A percentile compares a stretch with the other conserved stretches of the same genome.
phyloP scores from a whole-genome alignment of 2,113 vertebrate species.

The Ptyas mucosa region DNA sequence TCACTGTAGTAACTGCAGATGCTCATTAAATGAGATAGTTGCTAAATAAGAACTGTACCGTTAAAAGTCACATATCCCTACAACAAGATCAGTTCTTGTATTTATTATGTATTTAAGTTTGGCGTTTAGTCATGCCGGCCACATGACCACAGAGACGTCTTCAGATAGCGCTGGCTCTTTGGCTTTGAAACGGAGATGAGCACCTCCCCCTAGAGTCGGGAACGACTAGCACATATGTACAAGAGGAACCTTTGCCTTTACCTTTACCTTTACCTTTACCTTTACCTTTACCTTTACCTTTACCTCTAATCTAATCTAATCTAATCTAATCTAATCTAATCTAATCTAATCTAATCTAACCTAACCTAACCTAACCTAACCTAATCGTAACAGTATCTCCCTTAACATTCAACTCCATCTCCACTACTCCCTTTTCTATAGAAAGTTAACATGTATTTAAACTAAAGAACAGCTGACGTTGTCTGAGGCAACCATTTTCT shows the following conservation, averaged over 20 bases:
- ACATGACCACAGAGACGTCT: too few species aligned
- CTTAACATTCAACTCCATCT: background rate
- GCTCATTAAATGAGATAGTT: background rate
- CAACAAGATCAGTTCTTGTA: background rate
- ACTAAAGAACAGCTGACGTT: slow-evolving; percentile 34
- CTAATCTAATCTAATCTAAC: too few species aligned
- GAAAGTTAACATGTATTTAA: slow-evolving; percentile 30
- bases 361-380: background rate
- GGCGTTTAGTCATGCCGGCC: too few species aligned
- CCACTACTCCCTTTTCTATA: background rate
- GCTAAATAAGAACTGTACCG: background rate
- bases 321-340: too few species aligned
- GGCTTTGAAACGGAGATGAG: too few species aligned
- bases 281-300: too few species aligned
- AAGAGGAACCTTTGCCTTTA: too few species aligned
- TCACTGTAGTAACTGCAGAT: background rate
- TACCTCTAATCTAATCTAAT: too few species aligned
- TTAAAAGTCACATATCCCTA: background rate
- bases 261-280: too few species aligned
- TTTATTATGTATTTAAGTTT: background rate
- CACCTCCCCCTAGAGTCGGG: too few species aligned
- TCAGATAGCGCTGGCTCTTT: too few species aligned
- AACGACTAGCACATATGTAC: too few species aligned
- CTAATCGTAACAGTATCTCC: background rate
- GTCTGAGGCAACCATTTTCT: slow-evolving; percentile 21